Base-by-base conservation (phyloP, 1,140 invertebrate genomes). In the Chymomyza costata region DNA sequence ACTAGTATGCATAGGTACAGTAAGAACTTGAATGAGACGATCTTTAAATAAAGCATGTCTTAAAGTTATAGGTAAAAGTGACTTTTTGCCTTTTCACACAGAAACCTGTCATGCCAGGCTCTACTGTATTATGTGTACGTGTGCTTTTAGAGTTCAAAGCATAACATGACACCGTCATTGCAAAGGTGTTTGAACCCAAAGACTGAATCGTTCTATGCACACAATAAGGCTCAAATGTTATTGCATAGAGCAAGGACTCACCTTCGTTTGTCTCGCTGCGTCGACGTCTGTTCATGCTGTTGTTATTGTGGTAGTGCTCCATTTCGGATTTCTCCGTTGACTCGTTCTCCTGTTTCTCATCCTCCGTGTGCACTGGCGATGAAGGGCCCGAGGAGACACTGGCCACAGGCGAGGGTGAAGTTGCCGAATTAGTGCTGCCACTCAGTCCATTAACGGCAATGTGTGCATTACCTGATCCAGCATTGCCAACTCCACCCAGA, bases 271-370 rank as follows among this genome's bases (percentile, higher is more conserved):
- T n/a, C 38, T 85, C 86, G 53, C 66, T 83, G 52, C 73, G 67
- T 48, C 68, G 40, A 19, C 71, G 52, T 13, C 70, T 46, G 45
- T 71, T 58, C 57, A 70, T 61, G 64, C 67, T 83, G 10, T 81
- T 68, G 38, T 54, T 49, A 11, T 40, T 46, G 13, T 59, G 32
- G 41, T 61, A 65, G 35, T 62, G 30, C 10, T 82, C 65, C 39
- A 76, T 43, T 31, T 85, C 83, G 8, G 83, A 80, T 63, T 88
- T 88, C 70, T 88, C 87, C 19, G 87, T 88, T 41, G 83, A 83
- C 61, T 88, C 88, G 19, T 87, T 83, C 56, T 88, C 88, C 64
- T 88, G 87, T 53, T 88, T 88, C 49, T 88, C 88, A 41, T 88
- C 86, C 58, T 88, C 87, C 0, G 86, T 87, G 46, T 87, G 86